Percentiles rank a stretch among this genome's conserved stretches.
Evolutionary conservation across 1,140 invertebrate species (phyloP).

Genomic region (Matsumurasca onukii): DNA sequence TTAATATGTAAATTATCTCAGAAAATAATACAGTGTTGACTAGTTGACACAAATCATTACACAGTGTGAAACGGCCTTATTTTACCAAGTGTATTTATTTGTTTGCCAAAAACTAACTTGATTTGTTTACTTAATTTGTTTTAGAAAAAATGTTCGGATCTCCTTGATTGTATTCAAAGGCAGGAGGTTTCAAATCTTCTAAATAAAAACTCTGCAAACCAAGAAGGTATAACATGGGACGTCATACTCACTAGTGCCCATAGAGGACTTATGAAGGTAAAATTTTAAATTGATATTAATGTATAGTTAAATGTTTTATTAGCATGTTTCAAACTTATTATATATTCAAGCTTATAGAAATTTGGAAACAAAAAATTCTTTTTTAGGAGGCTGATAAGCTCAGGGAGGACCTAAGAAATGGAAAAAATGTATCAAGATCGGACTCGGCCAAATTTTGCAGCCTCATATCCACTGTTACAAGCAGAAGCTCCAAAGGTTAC

Average conservation of each 20-base stretch:
- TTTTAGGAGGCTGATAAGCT: constrained; percentile 16
- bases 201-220: neutral
- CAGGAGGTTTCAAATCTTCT: neutral
- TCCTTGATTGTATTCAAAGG: neutral
- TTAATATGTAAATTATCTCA: too few species aligned
- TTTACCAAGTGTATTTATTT: too few species aligned
- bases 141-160: neutral
- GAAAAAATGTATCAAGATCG: neutral
- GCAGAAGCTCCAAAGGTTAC: neutral
- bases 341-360: too few species aligned
- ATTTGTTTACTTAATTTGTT: too few species aligned
- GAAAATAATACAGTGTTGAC: too few species aligned
- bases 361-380: too few species aligned
- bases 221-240: constrained; percentile 9
- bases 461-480: constrained; percentile 1
- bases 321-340: too few species aligned
- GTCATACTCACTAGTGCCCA: neutral
- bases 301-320: too few species aligned
- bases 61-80: too few species aligned
- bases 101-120: too few species aligned
- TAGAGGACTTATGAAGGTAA: constrained; percentile 9
- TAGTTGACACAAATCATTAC: too few species aligned
- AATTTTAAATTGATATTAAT: too few species aligned
- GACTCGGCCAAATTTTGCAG: neutral
- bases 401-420: neutral